Conservation (phyloP, 2,797 vertebrate genomes). For the Lerista edwardsae region DNA sequence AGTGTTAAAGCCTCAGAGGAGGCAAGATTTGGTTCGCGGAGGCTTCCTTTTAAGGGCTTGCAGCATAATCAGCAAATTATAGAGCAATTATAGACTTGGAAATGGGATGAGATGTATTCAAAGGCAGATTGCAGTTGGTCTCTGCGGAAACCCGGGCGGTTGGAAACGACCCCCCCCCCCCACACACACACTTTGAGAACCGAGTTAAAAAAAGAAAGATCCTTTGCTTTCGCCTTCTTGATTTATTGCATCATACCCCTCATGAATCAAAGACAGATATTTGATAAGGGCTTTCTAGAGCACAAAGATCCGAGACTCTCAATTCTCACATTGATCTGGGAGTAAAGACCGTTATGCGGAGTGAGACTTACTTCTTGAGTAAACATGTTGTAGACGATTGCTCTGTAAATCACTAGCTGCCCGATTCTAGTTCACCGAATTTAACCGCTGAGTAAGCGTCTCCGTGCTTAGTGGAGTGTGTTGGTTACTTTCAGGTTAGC, state of each 20-base stretch:
- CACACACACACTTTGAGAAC: not conserved
- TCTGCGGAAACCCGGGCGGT: not conserved
- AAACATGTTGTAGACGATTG: too few species aligned
- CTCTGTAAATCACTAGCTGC: too few species aligned
- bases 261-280: not conserved
- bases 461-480: too few species aligned
- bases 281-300: not conserved
- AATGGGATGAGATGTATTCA: slow-evolving; percentile 7
- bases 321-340: not conserved
- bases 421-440: too few species aligned
- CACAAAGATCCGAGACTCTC: too few species aligned
- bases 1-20: not conserved
- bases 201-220: not conserved
- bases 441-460: too few species aligned
- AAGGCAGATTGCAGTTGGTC: slow-evolving; percentile 20
- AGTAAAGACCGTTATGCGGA: too few species aligned
- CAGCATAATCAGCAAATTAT: not conserved
- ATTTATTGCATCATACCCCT: not conserved
- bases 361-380: too few species aligned
- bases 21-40: not conserved
- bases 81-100: not conserved
- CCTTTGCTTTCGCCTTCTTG: not conserved
- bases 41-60: slow-evolving; percentile 44
- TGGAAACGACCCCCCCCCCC: too few species aligned
- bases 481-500: too few species aligned